Conservation (phyloP, 35 echinoderm and acorn worm genomes). For the Amphiura filiformis region DNA sequence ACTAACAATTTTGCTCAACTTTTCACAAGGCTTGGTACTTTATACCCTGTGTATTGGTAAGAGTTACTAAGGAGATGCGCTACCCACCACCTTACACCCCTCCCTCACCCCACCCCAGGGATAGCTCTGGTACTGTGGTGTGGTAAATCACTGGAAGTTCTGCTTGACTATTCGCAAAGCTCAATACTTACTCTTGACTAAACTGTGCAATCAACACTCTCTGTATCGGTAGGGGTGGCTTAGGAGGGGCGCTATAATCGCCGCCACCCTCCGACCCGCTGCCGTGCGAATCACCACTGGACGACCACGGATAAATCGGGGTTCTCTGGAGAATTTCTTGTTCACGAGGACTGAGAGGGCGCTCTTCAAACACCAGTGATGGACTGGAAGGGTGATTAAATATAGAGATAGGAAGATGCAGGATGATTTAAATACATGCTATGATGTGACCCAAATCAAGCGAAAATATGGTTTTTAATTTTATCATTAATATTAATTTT, state of each 20-base stretch:
- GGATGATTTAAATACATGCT: not conserved
- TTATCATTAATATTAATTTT: no score
- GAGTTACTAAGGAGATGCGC: conserved; percentile 55
- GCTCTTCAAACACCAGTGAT: conserved; percentile 1
- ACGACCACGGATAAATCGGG: conserved; percentile 30
- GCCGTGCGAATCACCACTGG: not conserved
- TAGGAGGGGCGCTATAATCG: conserved; percentile 47
- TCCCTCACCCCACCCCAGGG: no score
- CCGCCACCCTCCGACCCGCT: not conserved
- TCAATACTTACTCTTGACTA: not conserved
- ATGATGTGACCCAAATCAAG: no score
- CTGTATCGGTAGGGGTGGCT: conserved; percentile 60
- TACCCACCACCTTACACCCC: not conserved
- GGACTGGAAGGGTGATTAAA: not conserved
- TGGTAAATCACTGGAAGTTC: no score
- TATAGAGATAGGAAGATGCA: not conserved
- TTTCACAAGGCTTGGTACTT: no score
- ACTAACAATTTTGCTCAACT: no score
- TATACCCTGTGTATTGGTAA: conserved; percentile 40
- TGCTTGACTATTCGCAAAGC: no score
- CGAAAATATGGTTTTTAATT: no score
- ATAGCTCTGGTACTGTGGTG: no score
- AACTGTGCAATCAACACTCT: conserved; percentile 22
- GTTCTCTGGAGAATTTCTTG: conserved; percentile 52
- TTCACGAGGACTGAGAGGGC: conserved; percentile 62